Evolutionary conservation across 1,140 invertebrate species (phyloP).

Genomic region (Drosophila insularis): DNA sequence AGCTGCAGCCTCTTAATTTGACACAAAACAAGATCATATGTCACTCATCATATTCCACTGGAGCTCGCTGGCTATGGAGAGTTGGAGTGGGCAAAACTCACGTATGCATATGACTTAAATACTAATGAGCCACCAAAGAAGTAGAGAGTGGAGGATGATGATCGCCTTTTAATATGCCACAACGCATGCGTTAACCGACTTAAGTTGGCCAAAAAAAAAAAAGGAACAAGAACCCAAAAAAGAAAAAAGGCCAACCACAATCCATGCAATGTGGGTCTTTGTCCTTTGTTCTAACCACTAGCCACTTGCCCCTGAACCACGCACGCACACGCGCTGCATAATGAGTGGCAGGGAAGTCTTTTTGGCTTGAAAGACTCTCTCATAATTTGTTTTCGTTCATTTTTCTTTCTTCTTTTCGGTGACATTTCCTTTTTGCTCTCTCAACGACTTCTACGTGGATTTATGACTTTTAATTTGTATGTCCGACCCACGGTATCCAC

Average conservation of each 20-base stretch:
- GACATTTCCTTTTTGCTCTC: conserved; percentile 64
- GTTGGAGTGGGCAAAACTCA: conserved; percentile 31
- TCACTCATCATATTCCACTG: conserved; percentile 70
- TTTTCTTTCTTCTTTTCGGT: conserved; percentile 77
- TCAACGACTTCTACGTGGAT: conserved; percentile 54
- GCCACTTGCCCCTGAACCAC: conserved; percentile 24
- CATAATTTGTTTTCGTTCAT: background rate
- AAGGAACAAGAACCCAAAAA: conserved; percentile 38
- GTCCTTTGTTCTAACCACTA: conserved; percentile 41
- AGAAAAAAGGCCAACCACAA: conserved; percentile 48
- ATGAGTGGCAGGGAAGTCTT: conserved; percentile 46
- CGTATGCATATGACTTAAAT: conserved; percentile 71
- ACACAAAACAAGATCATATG: conserved; percentile 81
- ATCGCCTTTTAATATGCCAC: conserved; percentile 73
- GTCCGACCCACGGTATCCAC: conserved; percentile 66
- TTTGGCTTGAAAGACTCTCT: conserved; percentile 14
- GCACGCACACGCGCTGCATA: conserved; percentile 67
- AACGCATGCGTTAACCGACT: conserved; percentile 72
- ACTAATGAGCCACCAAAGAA: conserved; percentile 46
- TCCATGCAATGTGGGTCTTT: conserved; percentile 29
- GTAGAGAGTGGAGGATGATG: conserved; percentile 14
- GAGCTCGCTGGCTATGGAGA: conserved; percentile 14
- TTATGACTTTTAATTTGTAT: conserved; percentile 78
- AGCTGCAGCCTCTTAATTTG: conserved; percentile 79
- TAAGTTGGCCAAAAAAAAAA: conserved; percentile 66